Base-by-base conservation (phyloP, 2,113 vertebrate genomes). In the Lampris incognitus region DNA sequence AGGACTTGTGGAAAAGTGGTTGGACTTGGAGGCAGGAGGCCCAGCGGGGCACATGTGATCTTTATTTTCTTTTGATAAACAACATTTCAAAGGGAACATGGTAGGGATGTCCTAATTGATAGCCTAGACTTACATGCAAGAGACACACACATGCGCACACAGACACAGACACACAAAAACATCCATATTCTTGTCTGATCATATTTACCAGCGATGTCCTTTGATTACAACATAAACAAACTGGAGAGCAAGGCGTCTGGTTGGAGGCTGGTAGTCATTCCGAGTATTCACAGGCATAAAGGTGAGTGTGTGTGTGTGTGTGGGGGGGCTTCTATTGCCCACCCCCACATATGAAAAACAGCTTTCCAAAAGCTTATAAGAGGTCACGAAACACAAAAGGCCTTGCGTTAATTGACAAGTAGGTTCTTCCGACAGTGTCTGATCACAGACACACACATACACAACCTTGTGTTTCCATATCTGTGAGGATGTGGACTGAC, bases 11-110 rank as follows among this genome's bases (percentile, higher is more conserved):
- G 56, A 56, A 69, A 78, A 39, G 2, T 24, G 38, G 48, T n/a
- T 44, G 67, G 57, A 48, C 37, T 38, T 69, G 59, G 52, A 64
- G 49, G 0, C 63, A 62, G 56, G 62, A 83, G 54, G 49, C 50
- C 67, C 72, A 92, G 84, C 87, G 93, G 66, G 93, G 91, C 91
- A 89, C 94, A 94, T 92, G 81, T 93, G 94, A 94, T 95, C 93
- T 94, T 94, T 94, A 95, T 95, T 96, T 94, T 93, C 86, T 92
- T 90, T 9, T 42, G 82, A 93, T 95, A 95, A 94, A 95, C 92
- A 91, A 91, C 64, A 90, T 90, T 91, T 71, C 94, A 94, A 92
- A 93, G 94, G 93, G 94, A 92, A 93, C 93, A 93, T 92, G 92
- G 93, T 88, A 92, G 92, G 88, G 94, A 95, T 93, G 91, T 91